phyloP scores from a whole-genome alignment of 2,888 invertebrate species.

The Yponomeuta plumbellus region DNA sequence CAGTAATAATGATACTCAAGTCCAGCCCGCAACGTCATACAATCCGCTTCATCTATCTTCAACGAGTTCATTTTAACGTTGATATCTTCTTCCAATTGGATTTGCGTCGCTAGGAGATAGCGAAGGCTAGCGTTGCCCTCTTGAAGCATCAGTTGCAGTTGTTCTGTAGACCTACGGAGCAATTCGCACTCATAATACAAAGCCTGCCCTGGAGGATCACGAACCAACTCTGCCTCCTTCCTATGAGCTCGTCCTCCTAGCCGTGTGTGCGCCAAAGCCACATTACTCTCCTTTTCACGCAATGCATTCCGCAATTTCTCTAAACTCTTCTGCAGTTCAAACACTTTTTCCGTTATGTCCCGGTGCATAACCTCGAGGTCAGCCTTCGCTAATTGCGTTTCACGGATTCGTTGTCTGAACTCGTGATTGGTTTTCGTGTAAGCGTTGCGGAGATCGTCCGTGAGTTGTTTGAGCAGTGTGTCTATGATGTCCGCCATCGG shows the following conservation, averaged over 20 bases:
- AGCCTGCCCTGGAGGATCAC: slow-evolving; percentile 82
- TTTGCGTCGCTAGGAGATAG: slow-evolving; percentile 84
- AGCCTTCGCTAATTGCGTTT: slow-evolving; percentile 81
- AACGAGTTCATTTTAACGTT: slow-evolving; percentile 87
- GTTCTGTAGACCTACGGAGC: slow-evolving; percentile 72
- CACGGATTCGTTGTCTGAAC: slow-evolving; percentile 80
- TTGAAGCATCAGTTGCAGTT: slow-evolving; percentile 75
- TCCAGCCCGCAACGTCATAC: slow-evolving; percentile 80
- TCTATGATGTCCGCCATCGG: slow-evolving; percentile 83
- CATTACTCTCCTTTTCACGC: slow-evolving; percentile 82
- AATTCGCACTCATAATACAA: slow-evolving; percentile 78
- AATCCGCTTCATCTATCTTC: slow-evolving; percentile 90
- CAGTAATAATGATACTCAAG: slow-evolving; percentile 50
- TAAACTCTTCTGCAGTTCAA: slow-evolving; percentile 83
- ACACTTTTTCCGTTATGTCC: slow-evolving; percentile 73
- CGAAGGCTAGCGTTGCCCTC: slow-evolving; percentile 82
- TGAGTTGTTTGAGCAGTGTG: slow-evolving; percentile 81
- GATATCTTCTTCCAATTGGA: slow-evolving; percentile 88
- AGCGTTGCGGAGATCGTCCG: slow-evolving; percentile 82
- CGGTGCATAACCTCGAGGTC: slow-evolving; percentile 84
- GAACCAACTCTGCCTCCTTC: slow-evolving; percentile 83
- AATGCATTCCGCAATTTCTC: slow-evolving; percentile 80
- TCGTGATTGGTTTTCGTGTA: slow-evolving; percentile 81
- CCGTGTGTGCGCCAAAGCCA: slow-evolving; percentile 85
- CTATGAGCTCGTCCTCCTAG: slow-evolving; percentile 82